Percentiles rank a stretch among this genome's conserved stretches.
phyloP scores from a whole-genome alignment of 2,797 vertebrate species.

The Oreonectes daqikongensis region DNA sequence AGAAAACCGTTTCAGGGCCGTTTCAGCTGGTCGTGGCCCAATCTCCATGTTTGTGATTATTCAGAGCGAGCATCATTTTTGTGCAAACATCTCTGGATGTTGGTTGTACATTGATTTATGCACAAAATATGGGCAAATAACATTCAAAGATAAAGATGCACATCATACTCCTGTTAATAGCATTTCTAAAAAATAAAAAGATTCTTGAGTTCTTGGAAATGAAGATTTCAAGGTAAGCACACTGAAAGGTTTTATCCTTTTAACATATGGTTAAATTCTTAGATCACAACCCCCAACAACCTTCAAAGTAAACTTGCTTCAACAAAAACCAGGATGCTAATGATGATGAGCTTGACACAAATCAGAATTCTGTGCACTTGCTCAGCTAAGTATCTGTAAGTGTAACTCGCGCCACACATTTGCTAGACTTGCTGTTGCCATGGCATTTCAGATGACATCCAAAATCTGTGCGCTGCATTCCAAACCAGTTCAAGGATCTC shows the following conservation, averaged over 20 bases:
- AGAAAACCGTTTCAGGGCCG: slow-evolving; percentile 21
- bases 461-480: slow-evolving; percentile 22
- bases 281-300: not conserved
- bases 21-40: slow-evolving; percentile 19
- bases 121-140: no score
- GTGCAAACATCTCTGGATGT: no score
- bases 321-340: not conserved
- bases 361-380: not conserved
- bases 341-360: not conserved
- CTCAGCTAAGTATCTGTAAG: slow-evolving; percentile 2
- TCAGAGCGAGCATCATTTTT: no score
- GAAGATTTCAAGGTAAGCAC: not conserved
- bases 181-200: no score
- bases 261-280: not conserved
- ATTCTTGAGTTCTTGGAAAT: not conserved
- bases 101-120: no score
- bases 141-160: not conserved
- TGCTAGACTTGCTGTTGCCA: slow-evolving; percentile 45
- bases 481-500: slow-evolving; percentile 19
- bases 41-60: no score
- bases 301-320: not conserved
- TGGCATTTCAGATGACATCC: slow-evolving; percentile 33
- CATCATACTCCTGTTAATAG: not conserved
- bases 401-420: slow-evolving; percentile 12
- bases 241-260: not conserved